Evolutionary conservation across 2,888 invertebrate genomes (phyloP).

Genomic region (Hyles lineata): DNA sequence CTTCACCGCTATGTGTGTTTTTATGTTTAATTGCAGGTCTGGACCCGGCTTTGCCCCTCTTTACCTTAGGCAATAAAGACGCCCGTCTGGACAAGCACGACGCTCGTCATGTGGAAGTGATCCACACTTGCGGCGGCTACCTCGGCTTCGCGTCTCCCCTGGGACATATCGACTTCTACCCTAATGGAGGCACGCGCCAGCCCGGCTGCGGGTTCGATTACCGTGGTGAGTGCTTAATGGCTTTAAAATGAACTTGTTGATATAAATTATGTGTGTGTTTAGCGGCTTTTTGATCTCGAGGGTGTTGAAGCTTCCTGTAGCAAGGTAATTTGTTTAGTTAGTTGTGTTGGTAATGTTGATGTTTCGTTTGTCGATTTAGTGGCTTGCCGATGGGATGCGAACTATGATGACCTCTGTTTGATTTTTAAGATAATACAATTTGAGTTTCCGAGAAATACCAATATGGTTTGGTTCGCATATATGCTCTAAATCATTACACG

Average conservation of each 20-base stretch:
- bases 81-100: conserved; percentile 84
- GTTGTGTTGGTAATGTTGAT: neutral
- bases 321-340: neutral
- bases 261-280: neutral
- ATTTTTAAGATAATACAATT: no score
- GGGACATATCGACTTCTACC: conserved; percentile 87
- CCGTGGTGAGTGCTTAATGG: conserved; percentile 63
- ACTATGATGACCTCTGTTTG: no score
- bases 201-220: conserved; percentile 85
- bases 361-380: neutral
- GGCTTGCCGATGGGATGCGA: no score
- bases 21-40: conserved; percentile 67
- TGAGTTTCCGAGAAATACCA: no score
- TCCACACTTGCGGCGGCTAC: conserved; percentile 86
- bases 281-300: conserved; percentile 2
- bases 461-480: no score
- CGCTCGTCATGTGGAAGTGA: conserved; percentile 86
- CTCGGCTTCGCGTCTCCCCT: conserved; percentile 84
- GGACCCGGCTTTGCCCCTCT: conserved; percentile 86
- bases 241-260: conserved; percentile 16
- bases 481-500: no score
- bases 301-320: neutral
- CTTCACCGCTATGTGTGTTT: neutral
- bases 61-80: conserved; percentile 79
- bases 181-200: conserved; percentile 85